A percentile compares a stretch with the other conserved stretches of the same genome.
These are phyloP conservation scores for Phragmatobia fuliginosa DNA, from an alignment of 2,888 invertebrate species.

Conservation along the genomic window DNA sequence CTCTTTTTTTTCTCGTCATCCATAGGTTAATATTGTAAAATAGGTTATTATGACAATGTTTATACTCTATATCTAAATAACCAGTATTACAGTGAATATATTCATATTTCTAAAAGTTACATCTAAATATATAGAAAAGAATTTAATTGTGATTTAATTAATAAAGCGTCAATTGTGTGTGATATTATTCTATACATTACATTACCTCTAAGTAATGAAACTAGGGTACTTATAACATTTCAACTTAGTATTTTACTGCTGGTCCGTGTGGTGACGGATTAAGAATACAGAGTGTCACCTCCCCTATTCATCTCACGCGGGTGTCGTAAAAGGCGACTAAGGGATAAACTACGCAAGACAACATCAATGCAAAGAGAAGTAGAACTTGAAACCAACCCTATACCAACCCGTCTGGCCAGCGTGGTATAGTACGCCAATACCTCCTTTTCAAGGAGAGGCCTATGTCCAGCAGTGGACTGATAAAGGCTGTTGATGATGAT, in stretches of 20 bases:
- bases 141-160: conserved; percentile 58
- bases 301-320: too few species aligned
- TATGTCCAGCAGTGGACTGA: too few species aligned
- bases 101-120: conserved; percentile 43
- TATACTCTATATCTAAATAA: conserved; percentile 20
- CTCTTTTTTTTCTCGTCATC: not conserved
- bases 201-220: conserved; percentile 40
- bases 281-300: too few species aligned
- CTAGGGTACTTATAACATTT: conserved; percentile 10
- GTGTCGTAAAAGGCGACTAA: too few species aligned
- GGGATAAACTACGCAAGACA: too few species aligned
- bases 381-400: too few species aligned
- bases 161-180: conserved; percentile 65
- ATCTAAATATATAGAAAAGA: conserved; percentile 48
- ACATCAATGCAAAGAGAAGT: too few species aligned
- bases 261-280: too few species aligned
- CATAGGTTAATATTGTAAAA: not conserved
- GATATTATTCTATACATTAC: conserved; percentile 49
- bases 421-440: too few species aligned
- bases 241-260: conserved; percentile 13
- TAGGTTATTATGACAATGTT: not conserved
- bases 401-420: too few species aligned
- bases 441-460: too few species aligned
- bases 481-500: too few species aligned
- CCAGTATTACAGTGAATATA: conserved; percentile 33